Base-by-base conservation (phyloP, 1,140 invertebrate species). In the Nebria ingens region DNA sequence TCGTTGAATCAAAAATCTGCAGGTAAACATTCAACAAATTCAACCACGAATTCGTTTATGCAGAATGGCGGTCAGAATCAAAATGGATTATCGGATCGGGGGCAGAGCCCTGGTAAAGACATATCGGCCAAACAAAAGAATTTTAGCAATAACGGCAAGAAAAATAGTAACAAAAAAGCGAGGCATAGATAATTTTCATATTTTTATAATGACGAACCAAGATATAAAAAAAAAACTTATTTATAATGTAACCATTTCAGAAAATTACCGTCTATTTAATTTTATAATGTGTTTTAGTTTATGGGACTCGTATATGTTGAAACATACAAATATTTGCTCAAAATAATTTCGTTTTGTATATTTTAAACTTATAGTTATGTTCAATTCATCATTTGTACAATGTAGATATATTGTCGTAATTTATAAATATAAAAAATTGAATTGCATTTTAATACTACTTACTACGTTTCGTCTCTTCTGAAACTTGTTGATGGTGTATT, bases 91-190 rank as follows among this genome's bases (percentile, higher is more conserved):
- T 61, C 62, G 20, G 72, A 70, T 66, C 70, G 81, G 78, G 56
- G 40, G 15, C 40, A 64, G 56, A 61, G 66, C 60, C 62, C 68
- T 65, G 57, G 64, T 61, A 53, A 66, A 51, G 77, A 79, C 53
- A 59, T 59, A 23, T 64, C 70, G 21, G 72, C 72, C 57, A 80
- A 79, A 70, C 81, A 83, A 68, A 83, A 78, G 68, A 77, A 73
- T 61, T 78, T 74, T 56, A 71, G 70, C 54, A 79, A 73, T 60
- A 82, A 72, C 66, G 76, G 79, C 11, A 85, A 84, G 66, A 85
- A 84, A 65, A 83, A 71, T 64, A 78, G 69, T 65, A 83, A 79
- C 63, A 85, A 85, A 65, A 80, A 83, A 71, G 80, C 82, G 6
- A 78, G 81, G 65, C 82, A 84, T 68, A 78, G 82, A 72, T 85